A percentile compares a stretch with the other conserved stretches of the same genome.
These are phyloP conservation scores for Uropsilus gracilis DNA, from an alignment of 2,113 vertebrate genomes.

Conservation along the genomic window DNA sequence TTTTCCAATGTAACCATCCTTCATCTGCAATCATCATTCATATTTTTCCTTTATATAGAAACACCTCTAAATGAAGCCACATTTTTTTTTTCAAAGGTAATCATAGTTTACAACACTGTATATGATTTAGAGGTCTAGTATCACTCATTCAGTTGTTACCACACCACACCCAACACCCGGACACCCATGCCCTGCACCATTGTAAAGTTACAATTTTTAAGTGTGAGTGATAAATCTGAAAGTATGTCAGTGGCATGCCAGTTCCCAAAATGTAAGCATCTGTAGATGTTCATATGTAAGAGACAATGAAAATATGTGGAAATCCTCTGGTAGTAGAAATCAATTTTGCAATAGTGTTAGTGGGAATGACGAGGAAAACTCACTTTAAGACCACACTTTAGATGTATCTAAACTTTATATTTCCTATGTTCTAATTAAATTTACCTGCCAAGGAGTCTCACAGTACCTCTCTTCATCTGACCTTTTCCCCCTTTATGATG, in stretches of 20 bases:
- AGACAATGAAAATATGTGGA: neutral
- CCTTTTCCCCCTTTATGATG: neutral
- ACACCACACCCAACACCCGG: no score
- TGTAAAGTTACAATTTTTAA: neutral
- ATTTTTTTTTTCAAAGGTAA: neutral
- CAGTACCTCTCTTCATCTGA: neutral
- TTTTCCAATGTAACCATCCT: neutral
- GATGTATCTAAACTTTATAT: neutral
- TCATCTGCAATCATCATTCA: neutral
- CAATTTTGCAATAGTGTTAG: neutral
- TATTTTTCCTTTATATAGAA: constrained; percentile 9
- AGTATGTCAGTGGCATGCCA: neutral
- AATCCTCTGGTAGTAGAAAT: neutral
- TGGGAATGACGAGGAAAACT: neutral
- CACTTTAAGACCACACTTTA: neutral
- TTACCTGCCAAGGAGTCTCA: neutral
- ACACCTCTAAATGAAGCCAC: neutral
- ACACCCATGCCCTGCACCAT: no score
- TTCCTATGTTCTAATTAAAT: neutral
- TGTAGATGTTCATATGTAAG: neutral
- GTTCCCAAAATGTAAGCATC: constrained; percentile 16
- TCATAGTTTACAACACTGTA: no score
- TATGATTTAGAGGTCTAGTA: no score
- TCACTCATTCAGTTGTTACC: no score
- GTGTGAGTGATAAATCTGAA: constrained; percentile 36